These are phyloP conservation scores for Magallana nippona DNA, from an alignment of 2,888 invertebrate genomes.

Conservation along the genomic window DNA sequence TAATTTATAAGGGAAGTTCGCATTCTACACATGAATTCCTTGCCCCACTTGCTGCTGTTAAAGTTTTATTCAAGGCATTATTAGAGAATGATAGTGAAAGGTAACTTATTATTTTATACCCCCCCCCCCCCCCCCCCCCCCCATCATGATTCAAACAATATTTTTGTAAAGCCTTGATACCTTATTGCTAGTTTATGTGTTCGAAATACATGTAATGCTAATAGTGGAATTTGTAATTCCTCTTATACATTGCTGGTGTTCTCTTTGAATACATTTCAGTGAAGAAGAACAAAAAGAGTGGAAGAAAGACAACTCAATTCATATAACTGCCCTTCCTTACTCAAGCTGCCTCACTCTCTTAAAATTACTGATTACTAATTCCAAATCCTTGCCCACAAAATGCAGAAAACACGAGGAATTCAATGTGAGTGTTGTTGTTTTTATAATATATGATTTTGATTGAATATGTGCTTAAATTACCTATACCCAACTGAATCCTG, in stretches of 20 bases:
- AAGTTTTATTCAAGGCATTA: slow-evolving; percentile 58
- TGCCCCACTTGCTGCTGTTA: slow-evolving; percentile 43
- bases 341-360: slow-evolving; percentile 65
- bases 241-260: no score
- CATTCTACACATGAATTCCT: slow-evolving; percentile 13
- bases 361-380: slow-evolving; percentile 61
- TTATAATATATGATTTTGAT: background rate
- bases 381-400: slow-evolving; percentile 62
- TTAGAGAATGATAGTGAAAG: slow-evolving; percentile 31
- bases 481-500: no score
- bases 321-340: slow-evolving; percentile 67
- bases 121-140: no score
- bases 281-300: slow-evolving; percentile 58
- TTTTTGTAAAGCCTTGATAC: background rate
- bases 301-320: slow-evolving; percentile 70
- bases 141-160: no score
- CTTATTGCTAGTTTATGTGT: no score
- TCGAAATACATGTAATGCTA: no score
- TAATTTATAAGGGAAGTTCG: slow-evolving; percentile 48
- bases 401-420: slow-evolving; percentile 70
- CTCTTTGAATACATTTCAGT: background rate
- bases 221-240: no score
- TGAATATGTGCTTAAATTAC: no score
- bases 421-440: slow-evolving; percentile 60
- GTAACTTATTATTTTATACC: background rate